phyloP scores from a whole-genome alignment of 2,797 vertebrate genomes.

The Pitangus sulphuratus region DNA sequence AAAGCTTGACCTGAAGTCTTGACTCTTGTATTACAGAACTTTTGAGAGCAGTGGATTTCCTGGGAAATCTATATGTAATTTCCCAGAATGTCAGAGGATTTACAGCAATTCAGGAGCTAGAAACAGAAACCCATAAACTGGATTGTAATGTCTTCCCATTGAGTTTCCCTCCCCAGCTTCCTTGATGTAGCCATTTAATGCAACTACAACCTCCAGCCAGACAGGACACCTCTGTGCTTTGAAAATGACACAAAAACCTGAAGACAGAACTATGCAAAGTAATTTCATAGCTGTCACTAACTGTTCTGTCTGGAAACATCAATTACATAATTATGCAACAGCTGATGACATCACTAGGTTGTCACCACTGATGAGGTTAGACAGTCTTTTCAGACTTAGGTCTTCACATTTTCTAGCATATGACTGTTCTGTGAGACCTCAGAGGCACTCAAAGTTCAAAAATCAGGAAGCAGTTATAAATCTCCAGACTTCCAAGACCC shows the following conservation, averaged over 20 bases:
- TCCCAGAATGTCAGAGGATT: neutral
- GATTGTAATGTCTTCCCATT: neutral
- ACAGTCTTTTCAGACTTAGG: neutral
- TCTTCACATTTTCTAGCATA: neutral
- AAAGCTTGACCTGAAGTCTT: neutral
- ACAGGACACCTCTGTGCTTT: neutral
- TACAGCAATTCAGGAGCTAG: neutral
- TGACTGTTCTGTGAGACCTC: neutral
- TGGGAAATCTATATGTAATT: neutral
- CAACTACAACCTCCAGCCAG: neutral
- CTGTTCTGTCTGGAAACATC: neutral
- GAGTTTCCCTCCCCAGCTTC: neutral
- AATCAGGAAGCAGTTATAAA: neutral
- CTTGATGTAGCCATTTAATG: rapidly evolving
- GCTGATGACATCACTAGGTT: neutral
- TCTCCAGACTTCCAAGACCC: neutral
- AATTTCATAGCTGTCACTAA: neutral
- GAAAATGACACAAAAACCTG: neutral
- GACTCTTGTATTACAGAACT: neutral
- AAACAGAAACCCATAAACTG: neutral
- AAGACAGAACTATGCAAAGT: neutral
- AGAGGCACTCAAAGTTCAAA: neutral
- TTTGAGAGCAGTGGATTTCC: neutral
- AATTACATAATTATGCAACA: neutral
- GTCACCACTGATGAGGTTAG: neutral